These are phyloP conservation scores for Syngnathus floridae DNA, from an alignment of 2,113 vertebrate species.

Conservation along the genomic window DNA sequence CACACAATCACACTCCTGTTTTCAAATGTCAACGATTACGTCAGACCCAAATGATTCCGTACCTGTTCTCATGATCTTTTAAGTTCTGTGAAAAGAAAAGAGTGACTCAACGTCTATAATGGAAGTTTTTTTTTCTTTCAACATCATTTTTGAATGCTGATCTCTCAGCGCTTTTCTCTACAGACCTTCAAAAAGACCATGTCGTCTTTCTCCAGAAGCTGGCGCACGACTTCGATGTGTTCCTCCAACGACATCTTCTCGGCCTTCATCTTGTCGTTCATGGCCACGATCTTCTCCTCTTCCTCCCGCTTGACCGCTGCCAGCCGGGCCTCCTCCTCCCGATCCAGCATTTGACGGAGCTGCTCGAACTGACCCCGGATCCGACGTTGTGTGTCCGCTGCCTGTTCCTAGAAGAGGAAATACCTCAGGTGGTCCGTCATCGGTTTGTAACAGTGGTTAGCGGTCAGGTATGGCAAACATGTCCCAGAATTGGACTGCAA, in stretches of 20 bases:
- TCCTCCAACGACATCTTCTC: constrained; percentile 47
- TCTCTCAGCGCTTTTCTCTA: no score
- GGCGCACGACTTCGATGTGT: constrained; percentile 45
- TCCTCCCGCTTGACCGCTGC: constrained; percentile 61
- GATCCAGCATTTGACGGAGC: constrained; percentile 56
- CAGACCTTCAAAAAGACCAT: constrained; percentile 42
- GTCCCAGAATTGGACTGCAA: no score
- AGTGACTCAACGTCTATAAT: neutral
- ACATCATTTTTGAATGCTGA: neutral
- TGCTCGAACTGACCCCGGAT: constrained; percentile 64
- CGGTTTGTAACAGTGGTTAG: neutral
- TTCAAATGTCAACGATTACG: neutral
- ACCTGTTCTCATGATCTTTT: constrained; percentile 60
- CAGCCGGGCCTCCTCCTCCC: constrained; percentile 55
- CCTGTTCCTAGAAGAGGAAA: constrained; percentile 46
- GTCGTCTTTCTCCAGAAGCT: constrained; percentile 52
- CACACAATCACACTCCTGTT: neutral
- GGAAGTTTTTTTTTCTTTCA: neutral
- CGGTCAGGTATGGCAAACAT: neutral
- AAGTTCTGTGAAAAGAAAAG: constrained; percentile 58
- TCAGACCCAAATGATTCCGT: neutral
- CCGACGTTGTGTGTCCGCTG: constrained; percentile 36
- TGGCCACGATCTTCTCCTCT: constrained; percentile 39
- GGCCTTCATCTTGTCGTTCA: constrained; percentile 46
- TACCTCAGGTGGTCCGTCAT: neutral